Evolutionary conservation across 2,797 vertebrate species (phyloP), one percentile per base, ranked within the genome.

Genomic region (Sus cebifrons): DNA sequence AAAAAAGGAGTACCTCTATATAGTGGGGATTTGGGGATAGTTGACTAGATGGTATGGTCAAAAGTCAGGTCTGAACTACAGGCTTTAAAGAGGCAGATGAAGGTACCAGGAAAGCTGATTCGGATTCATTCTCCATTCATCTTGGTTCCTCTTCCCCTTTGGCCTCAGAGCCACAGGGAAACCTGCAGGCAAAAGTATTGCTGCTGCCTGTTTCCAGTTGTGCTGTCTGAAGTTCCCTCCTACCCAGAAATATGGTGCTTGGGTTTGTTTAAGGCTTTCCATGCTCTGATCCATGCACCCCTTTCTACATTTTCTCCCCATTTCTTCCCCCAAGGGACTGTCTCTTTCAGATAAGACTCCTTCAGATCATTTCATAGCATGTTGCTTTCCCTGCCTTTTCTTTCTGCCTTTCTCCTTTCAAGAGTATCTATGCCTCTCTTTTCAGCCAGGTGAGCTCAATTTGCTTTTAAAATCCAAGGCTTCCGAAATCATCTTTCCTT

Each of bases 191-290:
- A 62, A 18, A 86, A 23, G 2, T 77, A 81, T 87, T 84, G 14
- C 73, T 73, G 5, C 56, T 73, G 5, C 56, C 68, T 77, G 0
- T 70, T 85, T 74, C 32, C 13, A 89, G 25, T 95, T 71, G 56
- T 92, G 56, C 36, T 86, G 10, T 97, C 88, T 92, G 16, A 94
- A 82, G 70, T 84, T 84, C 14, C n/a, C 56, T 87, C 18, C 54
- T 93, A 23, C 49, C 58, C 18, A 83, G 62, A 64, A 87, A 29
- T 64, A 70, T 20, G 54, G 44, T 44, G 12, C 10, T 86, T 79
- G 4, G 60, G 6, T 74, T 91, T 74, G 23, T 73, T 89, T 86
- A 67, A 95, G 82, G 87, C 21, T 85, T 67, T 74, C n/a, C 36
- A 23, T 86, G 27, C 91, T 87, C 29, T 78, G 29, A 64, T 81